These are phyloP conservation scores for Drosophila nasuta DNA, from an alignment of 1,140 invertebrate genomes.

Conservation along the genomic window DNA sequence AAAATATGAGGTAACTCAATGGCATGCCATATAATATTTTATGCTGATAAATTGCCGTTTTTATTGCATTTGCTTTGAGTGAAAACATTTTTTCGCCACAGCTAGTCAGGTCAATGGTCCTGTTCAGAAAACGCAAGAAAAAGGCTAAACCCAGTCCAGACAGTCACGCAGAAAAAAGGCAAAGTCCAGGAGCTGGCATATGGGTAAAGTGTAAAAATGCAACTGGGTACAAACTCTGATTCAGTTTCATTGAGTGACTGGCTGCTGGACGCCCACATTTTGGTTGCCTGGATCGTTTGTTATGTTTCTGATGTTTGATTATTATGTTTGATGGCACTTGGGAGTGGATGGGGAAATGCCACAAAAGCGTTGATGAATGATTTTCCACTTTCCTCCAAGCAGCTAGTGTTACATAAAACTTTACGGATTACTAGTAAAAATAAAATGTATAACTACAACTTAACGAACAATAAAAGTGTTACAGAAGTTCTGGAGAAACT, in stretches of 20 bases:
- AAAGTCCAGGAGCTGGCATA: constrained; percentile 21
- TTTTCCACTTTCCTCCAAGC: constrained; percentile 64
- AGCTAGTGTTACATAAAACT: constrained; percentile 48
- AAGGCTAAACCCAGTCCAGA: constrained; percentile 41
- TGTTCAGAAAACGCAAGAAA: constrained; percentile 55
- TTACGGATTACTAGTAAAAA: constrained; percentile 22
- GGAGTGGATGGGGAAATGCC: constrained; percentile 33
- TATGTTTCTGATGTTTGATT: constrained; percentile 83
- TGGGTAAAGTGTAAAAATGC: constrained; percentile 39
- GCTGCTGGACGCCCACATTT: constrained; percentile 65
- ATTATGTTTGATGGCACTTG: constrained; percentile 81
- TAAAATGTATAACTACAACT: constrained; percentile 36
- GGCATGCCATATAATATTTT: constrained; percentile 83
- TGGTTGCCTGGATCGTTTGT: constrained; percentile 76
- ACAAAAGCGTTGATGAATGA: constrained; percentile 74
- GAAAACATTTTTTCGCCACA: constrained; percentile 76
- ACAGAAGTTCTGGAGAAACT: neutral
- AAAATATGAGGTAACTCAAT: constrained; percentile 80
- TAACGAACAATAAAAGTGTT: constrained; percentile 31
- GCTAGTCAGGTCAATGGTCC: constrained; percentile 72
- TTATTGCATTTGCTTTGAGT: constrained; percentile 83
- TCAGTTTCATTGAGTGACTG: constrained; percentile 33
- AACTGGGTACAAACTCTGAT: constrained; percentile 26
- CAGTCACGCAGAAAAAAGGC: constrained; percentile 13
- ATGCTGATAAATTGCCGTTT: constrained; percentile 83